These are phyloP conservation scores for Chelmon rostratus DNA, from an alignment of 2,797 vertebrate genomes.

Conservation along the genomic window DNA sequence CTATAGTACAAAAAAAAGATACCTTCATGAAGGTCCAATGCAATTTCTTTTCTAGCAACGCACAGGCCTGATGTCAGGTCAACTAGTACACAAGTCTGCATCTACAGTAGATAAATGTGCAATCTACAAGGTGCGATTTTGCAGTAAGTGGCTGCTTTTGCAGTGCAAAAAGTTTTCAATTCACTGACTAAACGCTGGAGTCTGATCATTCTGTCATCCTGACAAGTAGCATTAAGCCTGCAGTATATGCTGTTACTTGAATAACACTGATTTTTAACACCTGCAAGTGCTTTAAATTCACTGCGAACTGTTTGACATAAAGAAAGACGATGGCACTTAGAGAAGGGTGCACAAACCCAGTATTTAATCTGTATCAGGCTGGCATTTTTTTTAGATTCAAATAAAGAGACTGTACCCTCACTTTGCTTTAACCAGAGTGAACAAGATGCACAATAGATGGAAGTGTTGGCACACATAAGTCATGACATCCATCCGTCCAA, in stretches of 20 bases:
- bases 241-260: neutral
- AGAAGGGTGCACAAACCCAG: neutral
- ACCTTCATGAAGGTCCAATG: slow-evolving; percentile 39
- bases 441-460: neutral
- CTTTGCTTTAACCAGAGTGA: slow-evolving; percentile 19
- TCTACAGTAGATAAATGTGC: slow-evolving; percentile 8
- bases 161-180: neutral
- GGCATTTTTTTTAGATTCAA: slow-evolving; percentile 1
- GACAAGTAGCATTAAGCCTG: neutral
- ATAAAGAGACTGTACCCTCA: neutral
- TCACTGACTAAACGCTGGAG: neutral
- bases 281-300: slow-evolving; percentile 11
- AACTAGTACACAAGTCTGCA: slow-evolving; percentile 1
- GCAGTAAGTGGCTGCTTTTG: neutral
- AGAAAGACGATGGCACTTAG: neutral
- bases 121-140: slow-evolving; percentile 12
- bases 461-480: slow-evolving; percentile 15
- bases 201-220: neutral
- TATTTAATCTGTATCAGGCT: neutral
- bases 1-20: slow-evolving; percentile 23
- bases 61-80: slow-evolving; percentile 40
- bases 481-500: slow-evolving; percentile 9
- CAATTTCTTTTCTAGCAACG: slow-evolving; percentile 32
- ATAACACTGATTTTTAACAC: slow-evolving; percentile 2
- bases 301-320: neutral